phyloP scores from a whole-genome alignment of 2,888 invertebrate genomes.

The Philereme vetulata region DNA sequence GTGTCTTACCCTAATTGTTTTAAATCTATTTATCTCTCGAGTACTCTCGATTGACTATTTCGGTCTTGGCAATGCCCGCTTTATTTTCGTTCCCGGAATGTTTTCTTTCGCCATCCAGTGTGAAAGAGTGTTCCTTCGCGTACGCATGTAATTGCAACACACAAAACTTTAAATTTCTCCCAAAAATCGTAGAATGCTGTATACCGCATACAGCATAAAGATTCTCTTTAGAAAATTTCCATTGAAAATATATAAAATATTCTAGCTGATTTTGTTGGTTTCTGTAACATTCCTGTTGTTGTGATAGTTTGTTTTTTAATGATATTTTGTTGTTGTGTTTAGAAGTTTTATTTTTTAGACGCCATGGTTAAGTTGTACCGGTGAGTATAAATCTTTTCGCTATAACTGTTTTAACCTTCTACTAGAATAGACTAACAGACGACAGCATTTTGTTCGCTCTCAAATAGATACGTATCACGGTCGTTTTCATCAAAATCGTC shows the following conservation, averaged over 20 bases:
- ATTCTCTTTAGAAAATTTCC: constrained; percentile 63
- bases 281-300: constrained; percentile 60
- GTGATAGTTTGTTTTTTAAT: constrained; percentile 55
- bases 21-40: constrained; percentile 6
- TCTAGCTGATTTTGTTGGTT: constrained; percentile 40
- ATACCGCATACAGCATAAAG: constrained; percentile 63
- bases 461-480: too few relatives aligned
- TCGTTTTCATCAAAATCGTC: too few relatives aligned
- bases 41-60: constrained; percentile 51
- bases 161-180: constrained; percentile 35
- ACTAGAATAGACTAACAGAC: neutral
- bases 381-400: constrained; percentile 48
- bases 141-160: constrained; percentile 45
- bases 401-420: neutral
- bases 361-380: constrained; percentile 66
- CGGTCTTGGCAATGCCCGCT: constrained; percentile 59
- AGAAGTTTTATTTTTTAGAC: constrained; percentile 39
- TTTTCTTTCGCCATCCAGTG: constrained; percentile 48
- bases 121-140: constrained; percentile 38
- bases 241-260: constrained; percentile 49
- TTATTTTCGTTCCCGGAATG: constrained; percentile 52
- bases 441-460: neutral
- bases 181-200: constrained; percentile 67
- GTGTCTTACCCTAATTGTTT: constrained; percentile 15
- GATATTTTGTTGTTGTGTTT: constrained; percentile 45